phyloP scores from a whole-genome alignment of 2,113 vertebrate species.

The Hymenochirus boettgeri region DNA sequence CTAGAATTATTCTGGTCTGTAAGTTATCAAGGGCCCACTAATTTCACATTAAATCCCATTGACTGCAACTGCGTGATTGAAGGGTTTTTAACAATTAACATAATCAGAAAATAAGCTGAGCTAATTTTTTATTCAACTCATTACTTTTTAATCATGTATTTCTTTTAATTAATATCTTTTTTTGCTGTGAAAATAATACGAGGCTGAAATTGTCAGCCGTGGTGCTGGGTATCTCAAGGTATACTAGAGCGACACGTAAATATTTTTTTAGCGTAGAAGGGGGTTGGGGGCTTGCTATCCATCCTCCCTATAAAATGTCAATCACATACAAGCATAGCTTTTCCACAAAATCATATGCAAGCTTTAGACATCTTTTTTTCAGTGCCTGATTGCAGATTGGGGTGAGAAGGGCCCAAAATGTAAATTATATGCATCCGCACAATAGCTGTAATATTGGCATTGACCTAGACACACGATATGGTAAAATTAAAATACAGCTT shows the following conservation, averaged over 20 bases:
- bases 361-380: constrained; percentile 5
- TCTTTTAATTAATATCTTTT: constrained; percentile 82
- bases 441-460: neutral
- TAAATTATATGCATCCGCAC: constrained; percentile 10
- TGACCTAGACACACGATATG: neutral
- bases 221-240: constrained; percentile 50
- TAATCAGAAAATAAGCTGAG: constrained; percentile 98
- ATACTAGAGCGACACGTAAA: constrained; percentile 32
- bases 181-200: constrained; percentile 67
- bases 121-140: constrained; percentile 98
- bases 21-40: constrained; percentile 99
- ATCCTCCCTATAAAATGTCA: constrained; percentile 48
- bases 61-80: constrained; percentile 97
- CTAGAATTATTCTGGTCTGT: constrained; percentile 92
- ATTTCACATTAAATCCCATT: constrained; percentile 99
- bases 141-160: constrained; percentile 91
- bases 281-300: constrained; percentile 3
- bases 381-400: neutral
- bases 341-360: neutral
- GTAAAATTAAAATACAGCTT: neutral
- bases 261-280: neutral
- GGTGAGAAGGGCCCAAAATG: constrained; percentile 6
- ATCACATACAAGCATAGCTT: neutral
- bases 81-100: constrained; percentile 99
- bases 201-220: constrained; percentile 49